These are phyloP conservation scores for Elephantulus edwardii DNA, from an alignment of 2,113 vertebrate species.

Conservation along the genomic window DNA sequence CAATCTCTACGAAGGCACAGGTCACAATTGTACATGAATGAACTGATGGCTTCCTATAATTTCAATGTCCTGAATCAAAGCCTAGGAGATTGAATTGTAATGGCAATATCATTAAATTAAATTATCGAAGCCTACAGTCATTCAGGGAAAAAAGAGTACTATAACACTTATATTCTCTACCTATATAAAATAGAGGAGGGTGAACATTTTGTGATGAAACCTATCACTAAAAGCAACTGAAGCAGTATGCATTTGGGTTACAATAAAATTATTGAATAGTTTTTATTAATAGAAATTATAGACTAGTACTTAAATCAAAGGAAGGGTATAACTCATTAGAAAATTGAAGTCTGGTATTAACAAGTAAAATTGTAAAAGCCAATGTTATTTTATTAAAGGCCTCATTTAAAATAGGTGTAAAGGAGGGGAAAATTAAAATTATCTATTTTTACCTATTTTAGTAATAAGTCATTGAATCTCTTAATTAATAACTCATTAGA, in stretches of 20 bases:
- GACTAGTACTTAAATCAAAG: background rate
- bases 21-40: background rate
- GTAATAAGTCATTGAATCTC: background rate
- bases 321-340: background rate
- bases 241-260: background rate
- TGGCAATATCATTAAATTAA: constrained; percentile 43
- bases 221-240: background rate
- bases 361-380: background rate
- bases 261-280: background rate
- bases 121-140: background rate
- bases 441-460: background rate
- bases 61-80: constrained; percentile 64
- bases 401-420: background rate
- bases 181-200: background rate
- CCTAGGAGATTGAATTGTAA: constrained; percentile 34
- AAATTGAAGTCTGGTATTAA: constrained; percentile 2
- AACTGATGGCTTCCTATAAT: constrained; percentile 26
- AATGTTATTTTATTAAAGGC: background rate
- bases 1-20: constrained; percentile 24
- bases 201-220: constrained; percentile 24
- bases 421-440: background rate
- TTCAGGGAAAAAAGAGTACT: background rate
- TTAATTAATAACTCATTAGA: background rate
- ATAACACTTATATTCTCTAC: background rate
- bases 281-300: constrained; percentile 12